These are phyloP conservation scores for Psephotus haematonotus DNA, from an alignment of 2,113 vertebrate species.

Conservation along the genomic window DNA sequence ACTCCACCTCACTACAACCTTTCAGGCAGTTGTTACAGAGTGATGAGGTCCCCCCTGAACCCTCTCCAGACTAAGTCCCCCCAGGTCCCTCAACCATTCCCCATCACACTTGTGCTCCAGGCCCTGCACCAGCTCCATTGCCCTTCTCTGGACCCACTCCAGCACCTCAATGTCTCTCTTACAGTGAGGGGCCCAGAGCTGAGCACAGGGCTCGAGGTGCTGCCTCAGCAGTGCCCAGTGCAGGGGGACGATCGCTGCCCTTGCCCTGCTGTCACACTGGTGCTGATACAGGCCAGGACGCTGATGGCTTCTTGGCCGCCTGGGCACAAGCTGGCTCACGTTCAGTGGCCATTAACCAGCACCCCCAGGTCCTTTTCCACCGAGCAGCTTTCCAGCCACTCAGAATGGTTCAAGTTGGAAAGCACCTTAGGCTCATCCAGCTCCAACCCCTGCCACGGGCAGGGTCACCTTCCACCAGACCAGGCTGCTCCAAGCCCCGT, in stretches of 20 bases:
- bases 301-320: too few relatives aligned
- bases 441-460: too few relatives aligned
- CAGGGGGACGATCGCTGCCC: background rate
- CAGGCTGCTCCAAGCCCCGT: background rate
- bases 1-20: background rate
- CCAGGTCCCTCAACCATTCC: background rate
- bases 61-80: background rate
- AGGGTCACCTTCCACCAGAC: background rate
- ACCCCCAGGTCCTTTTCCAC: background rate
- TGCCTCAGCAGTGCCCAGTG: background rate
- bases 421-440: background rate
- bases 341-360: background rate
- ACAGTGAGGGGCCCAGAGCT: background rate
- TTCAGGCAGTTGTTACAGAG: background rate
- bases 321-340: background rate
- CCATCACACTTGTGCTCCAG: background rate
- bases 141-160: background rate
- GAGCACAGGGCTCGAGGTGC: background rate
- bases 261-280: background rate
- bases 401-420: background rate
- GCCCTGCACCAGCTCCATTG: background rate
- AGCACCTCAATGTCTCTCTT: background rate
- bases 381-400: too few relatives aligned
- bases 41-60: background rate
- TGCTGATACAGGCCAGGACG: background rate